Conservation (phyloP, 1,140 invertebrate species). For the Drosophila ohnishii region DNA sequence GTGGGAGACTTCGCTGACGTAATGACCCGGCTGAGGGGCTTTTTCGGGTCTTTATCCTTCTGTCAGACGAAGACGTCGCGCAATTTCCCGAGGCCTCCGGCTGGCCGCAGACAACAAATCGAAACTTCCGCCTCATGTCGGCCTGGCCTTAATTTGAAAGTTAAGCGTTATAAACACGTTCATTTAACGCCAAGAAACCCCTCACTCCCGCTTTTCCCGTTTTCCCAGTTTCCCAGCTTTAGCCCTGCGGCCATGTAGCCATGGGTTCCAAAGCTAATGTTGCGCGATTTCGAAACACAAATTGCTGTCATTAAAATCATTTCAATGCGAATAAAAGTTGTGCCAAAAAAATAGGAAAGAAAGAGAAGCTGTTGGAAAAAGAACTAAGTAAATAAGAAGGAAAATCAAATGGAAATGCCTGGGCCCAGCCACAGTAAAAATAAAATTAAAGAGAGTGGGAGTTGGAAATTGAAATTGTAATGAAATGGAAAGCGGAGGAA, state of each 20-base stretch:
- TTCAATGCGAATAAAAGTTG: constrained; percentile 75
- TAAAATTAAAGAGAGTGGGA: constrained; percentile 19
- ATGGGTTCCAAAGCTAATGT: constrained; percentile 66
- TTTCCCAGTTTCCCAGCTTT: not conserved
- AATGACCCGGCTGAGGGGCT: constrained; percentile 45
- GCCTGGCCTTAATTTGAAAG: constrained; percentile 69
- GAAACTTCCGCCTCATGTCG: constrained; percentile 74
- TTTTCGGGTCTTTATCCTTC: constrained; percentile 49
- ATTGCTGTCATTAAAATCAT: constrained; percentile 81
- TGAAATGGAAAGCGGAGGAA: constrained; percentile 40
- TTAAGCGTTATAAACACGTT: constrained; percentile 81
- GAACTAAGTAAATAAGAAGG: constrained; percentile 44
- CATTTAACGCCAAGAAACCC: constrained; percentile 49
- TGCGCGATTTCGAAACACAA: constrained; percentile 78
- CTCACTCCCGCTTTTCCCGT: not conserved
- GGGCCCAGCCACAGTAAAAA: constrained; percentile 26
- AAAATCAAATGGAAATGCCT: constrained; percentile 53
- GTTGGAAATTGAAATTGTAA: constrained; percentile 42
- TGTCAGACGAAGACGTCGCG: constrained; percentile 42
- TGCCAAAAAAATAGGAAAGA: constrained; percentile 5
- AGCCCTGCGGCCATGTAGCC: constrained; percentile 29
- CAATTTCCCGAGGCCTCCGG: constrained; percentile 62
- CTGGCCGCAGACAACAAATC: constrained; percentile 72
- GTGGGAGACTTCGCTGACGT: constrained; percentile 39
- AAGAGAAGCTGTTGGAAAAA: not conserved